A percentile compares a stretch with the other conserved stretches of the same genome.
Conservation (phyloP, 2,888 invertebrate genomes). For the Adineta ricciae region DNA sequence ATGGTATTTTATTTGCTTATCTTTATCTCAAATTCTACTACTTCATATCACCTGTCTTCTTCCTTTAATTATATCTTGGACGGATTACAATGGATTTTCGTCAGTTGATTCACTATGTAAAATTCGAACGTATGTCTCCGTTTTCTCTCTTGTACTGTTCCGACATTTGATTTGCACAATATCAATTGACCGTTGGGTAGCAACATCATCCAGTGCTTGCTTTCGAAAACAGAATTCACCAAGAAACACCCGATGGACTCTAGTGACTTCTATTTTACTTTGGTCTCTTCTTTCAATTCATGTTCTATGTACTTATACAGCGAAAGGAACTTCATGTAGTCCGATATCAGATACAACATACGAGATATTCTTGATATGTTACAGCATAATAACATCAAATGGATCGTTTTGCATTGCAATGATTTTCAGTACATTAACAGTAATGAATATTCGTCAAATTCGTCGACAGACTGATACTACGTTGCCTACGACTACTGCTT, state of each 20-base stretch:
- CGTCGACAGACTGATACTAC: background rate
- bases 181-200: background rate
- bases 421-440: background rate
- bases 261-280: background rate
- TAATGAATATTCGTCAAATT: background rate
- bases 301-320: background rate
- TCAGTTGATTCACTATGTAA: background rate
- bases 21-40: background rate
- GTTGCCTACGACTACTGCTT: background rate
- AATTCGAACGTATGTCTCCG: background rate
- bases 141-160: background rate
- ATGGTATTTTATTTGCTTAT: background rate
- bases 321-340: background rate
- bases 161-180: background rate
- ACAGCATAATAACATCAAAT: background rate
- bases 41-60: background rate
- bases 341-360: background rate
- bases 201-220: background rate
- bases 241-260: background rate
- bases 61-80: background rate
- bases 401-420: background rate
- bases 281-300: background rate
- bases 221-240: background rate
- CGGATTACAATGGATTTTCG: background rate
- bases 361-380: background rate